Evolutionary conservation across 2,888 invertebrate genomes (phyloP), one percentile per base, ranked within the genome.

Genomic region (Limnephilus marmoratus): DNA sequence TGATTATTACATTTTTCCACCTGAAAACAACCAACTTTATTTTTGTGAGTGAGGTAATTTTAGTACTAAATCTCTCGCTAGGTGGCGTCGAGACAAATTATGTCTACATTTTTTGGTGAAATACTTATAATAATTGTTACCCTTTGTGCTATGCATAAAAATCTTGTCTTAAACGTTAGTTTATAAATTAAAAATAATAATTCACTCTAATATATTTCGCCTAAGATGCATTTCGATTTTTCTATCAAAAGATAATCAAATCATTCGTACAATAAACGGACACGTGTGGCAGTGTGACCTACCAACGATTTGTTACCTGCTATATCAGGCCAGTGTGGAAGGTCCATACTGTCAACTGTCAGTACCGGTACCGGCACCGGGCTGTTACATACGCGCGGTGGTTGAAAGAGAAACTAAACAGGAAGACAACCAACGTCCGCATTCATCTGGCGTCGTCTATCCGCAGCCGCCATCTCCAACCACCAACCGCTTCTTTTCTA

Each of bases 341-440:
- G 68, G 68, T 24, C 45, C 45, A 2, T 45, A 45, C 45, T 45
- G 45, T 12, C 45, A 45, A 41, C 11, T 41, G 41, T 13, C 45
- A 13, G 49, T 15, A 49, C 49, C 68, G 24, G 68, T 68, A 68
- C 68, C 68, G 68, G 68, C n/a, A 68, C 24, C 24, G 24, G 68
- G 1, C 24, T 68, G n/a, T 68, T 68, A 68, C 68, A 68, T 68
- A 9, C 24, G 68, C 24, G 68, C 68, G 68, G 68, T 68, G 68
- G 68, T 68, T n/a, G 68, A 68, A 68, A 68, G 68, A 68, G 68
- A 68, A 68, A 68, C 68, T 68, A n/a, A 68, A 68, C 68, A 68
- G 68, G 68, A 68, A 68, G 68, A 68, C 68, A 68, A 68, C 7
- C 24, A 68, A 68, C 7, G 68, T 68, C 68, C 68, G 68, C 68